A percentile compares a stretch with the other conserved stretches of the same genome.
Conservation (phyloP, 2,797 vertebrate species). For the Antrozous pallidus region DNA sequence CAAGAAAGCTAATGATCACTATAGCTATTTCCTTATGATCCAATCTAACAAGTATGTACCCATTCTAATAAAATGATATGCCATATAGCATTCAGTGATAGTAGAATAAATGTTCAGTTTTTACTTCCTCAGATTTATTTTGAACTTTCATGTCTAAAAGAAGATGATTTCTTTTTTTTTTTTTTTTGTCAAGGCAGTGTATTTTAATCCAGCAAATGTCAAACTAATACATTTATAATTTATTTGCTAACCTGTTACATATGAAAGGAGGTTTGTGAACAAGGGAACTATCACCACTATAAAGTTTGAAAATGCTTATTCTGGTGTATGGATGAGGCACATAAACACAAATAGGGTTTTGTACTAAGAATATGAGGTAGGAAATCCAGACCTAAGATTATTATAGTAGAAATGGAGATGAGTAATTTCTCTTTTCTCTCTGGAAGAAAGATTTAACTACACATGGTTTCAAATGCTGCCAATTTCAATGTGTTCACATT, state of each 20-base stretch:
- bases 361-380: not conserved
- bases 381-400: not conserved
- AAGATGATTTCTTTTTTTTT: not conserved
- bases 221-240: not conserved
- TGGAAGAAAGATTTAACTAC: constrained; percentile 33
- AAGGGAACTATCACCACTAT: not conserved
- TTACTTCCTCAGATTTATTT: not conserved
- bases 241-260: not conserved
- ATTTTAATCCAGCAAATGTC: not conserved
- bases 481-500: constrained; percentile 31
- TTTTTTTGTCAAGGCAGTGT: not conserved
- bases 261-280: not conserved
- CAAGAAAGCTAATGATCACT: not conserved
- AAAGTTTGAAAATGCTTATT: not conserved
- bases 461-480: constrained; percentile 33
- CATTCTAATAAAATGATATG: not conserved
- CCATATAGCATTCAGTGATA: not conserved
- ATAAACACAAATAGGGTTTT: not conserved
- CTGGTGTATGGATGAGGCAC: not conserved
- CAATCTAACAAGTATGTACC: not conserved
- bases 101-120: not conserved
- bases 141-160: not conserved
- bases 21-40: not conserved
- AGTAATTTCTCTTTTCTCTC: not conserved
- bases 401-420: not conserved